Evolutionary conservation across 2,888 invertebrate species (phyloP), one percentile per base, ranked within the genome.

Genomic region (Dorcus hopei): DNA sequence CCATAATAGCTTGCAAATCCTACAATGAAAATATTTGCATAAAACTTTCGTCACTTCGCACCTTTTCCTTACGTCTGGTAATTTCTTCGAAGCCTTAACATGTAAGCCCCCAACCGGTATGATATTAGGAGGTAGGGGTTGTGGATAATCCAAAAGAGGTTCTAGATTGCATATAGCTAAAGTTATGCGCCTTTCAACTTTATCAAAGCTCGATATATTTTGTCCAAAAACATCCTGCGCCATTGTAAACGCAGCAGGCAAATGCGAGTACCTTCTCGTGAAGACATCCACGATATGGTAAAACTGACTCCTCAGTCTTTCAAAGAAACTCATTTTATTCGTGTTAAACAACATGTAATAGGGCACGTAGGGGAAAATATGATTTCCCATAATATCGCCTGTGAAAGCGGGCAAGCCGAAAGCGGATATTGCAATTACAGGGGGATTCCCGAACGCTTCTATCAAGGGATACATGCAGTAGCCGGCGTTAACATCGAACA

Each of bases 91-190:
- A 47, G 67, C 58, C 58, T 65, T 63, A 3, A 71, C 68, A 53
- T 78, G 77, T 16, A 77, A 57, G 16, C 77, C 77, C 23, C 75
- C 77, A 26, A 77, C 73, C 16, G 74, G 70, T 40, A 77, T 75
- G 49, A 77, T 71, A 62, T 77, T 75, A 6, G 77, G 75, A 6
- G 75, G 65, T 14, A 75, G 54, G 0, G 72, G 64, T 62, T 70
- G 69, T 1, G 74, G 68, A 57, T 68, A 68, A 63, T 72, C 68
- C 9, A 75, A 60, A 6, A 70, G 56, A 3, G 70, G 68, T 65
- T 74, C 68, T 33, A 67, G 65, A 63, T 77, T 77, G 1, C 70
- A 60, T 26, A 78, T 61, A 3, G 74, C 54, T 38, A 77, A 52
- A 9, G 69, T 66, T 14, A 75, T 66, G 39, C 65, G 65, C 23